These are phyloP conservation scores for Ibidorhyncha struthersii DNA, from an alignment of 2,113 vertebrate species.

Conservation along the genomic window DNA sequence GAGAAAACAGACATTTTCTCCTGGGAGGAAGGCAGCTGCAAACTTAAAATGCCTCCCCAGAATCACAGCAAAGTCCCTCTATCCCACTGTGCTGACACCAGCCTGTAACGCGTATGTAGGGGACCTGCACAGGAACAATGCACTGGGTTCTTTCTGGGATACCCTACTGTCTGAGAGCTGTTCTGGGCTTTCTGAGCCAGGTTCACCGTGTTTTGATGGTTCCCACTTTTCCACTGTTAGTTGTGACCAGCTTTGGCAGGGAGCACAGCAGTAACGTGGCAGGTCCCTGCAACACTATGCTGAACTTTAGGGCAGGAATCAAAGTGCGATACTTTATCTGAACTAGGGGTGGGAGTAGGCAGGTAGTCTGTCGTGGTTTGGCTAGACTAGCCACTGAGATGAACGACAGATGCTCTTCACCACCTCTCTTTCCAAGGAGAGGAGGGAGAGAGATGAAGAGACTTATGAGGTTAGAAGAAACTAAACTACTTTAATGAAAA, in stretches of 20 bases:
- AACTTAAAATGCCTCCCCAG: neutral
- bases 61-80: neutral
- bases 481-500: too few relatives aligned
- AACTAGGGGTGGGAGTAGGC: neutral
- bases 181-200: neutral
- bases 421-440: too few relatives aligned
- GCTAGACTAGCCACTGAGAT: too few relatives aligned
- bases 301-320: neutral
- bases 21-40: neutral
- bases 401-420: too few relatives aligned
- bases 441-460: too few relatives aligned
- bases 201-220: neutral
- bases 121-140: neutral
- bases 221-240: neutral
- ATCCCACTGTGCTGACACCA: rapidly evolving
- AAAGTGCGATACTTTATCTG: neutral
- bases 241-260: neutral
- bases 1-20: neutral
- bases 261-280: neutral
- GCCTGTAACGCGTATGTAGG: rapidly evolving
- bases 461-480: too few relatives aligned
- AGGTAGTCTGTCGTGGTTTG: neutral
- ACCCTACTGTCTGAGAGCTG: neutral
- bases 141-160: neutral
- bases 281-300: neutral